Conservation (phyloP, 2,797 vertebrate genomes). For the Scolopax rusticola region DNA sequence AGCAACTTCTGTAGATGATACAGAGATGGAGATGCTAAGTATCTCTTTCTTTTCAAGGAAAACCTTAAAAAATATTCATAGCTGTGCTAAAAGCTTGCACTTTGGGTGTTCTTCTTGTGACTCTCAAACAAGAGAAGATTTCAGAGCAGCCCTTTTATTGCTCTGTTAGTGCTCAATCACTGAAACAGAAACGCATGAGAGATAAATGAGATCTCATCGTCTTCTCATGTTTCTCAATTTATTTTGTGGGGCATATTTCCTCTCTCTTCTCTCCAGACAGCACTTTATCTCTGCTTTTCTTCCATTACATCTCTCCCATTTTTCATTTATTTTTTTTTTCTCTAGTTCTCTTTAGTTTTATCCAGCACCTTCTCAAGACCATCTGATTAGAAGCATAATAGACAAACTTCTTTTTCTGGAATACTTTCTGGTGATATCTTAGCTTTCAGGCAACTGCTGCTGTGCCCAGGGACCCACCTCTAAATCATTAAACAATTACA, state of each 20-base stretch:
- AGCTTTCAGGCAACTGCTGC: not conserved
- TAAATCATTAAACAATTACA: not conserved
- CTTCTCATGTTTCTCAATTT: constrained; percentile 61
- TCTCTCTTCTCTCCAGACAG: constrained; percentile 30
- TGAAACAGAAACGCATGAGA: not conserved
- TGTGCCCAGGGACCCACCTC: not conserved
- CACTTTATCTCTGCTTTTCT: constrained; percentile 50
- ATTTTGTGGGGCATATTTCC: constrained; percentile 31
- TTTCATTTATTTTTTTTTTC: not conserved
- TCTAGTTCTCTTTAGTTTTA: constrained; percentile 13
- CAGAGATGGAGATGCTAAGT: not conserved
- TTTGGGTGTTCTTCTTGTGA: not conserved
- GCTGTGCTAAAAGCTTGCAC: not conserved
- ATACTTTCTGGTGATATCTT: not conserved
- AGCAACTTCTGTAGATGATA: not conserved
- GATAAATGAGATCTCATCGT: constrained; percentile 48
- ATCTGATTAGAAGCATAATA: constrained; percentile 11
- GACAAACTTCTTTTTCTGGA: not conserved
- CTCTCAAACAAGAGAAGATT: not conserved
- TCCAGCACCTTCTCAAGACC: not conserved
- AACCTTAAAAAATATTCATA: not conserved
- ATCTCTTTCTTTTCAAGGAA: not conserved
- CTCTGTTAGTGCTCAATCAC: constrained; percentile 42
- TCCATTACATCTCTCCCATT: constrained; percentile 34
- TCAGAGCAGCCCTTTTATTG: constrained; percentile 12